Evolutionary conservation across 2,113 vertebrate species (phyloP).

Genomic region (Austrofundulus limnaeus): DNA sequence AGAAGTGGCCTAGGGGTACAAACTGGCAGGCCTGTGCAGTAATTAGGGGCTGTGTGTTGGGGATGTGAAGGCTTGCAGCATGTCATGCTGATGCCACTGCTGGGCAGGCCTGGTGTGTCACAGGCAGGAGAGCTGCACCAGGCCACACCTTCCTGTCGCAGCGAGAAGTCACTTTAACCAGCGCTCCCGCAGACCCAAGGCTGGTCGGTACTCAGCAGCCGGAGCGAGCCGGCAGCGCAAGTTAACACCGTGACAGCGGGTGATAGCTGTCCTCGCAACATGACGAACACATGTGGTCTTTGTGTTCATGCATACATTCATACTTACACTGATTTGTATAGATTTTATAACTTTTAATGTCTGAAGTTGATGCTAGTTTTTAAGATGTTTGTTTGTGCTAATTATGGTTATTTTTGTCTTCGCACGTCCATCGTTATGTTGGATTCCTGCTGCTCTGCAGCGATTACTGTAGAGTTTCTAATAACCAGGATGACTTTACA

Average conservation of each 20-base stretch:
- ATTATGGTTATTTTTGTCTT: conserved; percentile 3
- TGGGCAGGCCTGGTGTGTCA: conserved; percentile 26
- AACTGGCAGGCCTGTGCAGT: conserved; percentile 57
- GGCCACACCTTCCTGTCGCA: conserved; percentile 36
- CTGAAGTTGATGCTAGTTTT: not conserved
- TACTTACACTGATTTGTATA: not conserved
- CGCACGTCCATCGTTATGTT: not conserved
- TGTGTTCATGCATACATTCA: not conserved
- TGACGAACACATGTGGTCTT: not conserved
- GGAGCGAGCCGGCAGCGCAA: not conserved
- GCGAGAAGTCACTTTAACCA: conserved; percentile 21
- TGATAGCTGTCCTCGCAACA: conserved; percentile 1
- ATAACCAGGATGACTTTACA: not conserved
- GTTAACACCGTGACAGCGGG: conserved; percentile 1
- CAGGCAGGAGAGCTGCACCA: conserved; percentile 16
- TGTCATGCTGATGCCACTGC: conserved; percentile 53
- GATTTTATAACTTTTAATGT: not conserved
- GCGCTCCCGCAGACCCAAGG: conserved; percentile 9
- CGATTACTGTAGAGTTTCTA: not conserved
- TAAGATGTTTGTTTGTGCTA: not conserved
- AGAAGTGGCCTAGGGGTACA: conserved; percentile 59
- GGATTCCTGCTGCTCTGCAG: not conserved
- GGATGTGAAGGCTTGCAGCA: conserved; percentile 50
- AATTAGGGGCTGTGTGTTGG: conserved; percentile 63
- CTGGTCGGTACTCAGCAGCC: not conserved